Conservation (phyloP, 2,113 vertebrate species). For the Tenrec ecaudatus region DNA sequence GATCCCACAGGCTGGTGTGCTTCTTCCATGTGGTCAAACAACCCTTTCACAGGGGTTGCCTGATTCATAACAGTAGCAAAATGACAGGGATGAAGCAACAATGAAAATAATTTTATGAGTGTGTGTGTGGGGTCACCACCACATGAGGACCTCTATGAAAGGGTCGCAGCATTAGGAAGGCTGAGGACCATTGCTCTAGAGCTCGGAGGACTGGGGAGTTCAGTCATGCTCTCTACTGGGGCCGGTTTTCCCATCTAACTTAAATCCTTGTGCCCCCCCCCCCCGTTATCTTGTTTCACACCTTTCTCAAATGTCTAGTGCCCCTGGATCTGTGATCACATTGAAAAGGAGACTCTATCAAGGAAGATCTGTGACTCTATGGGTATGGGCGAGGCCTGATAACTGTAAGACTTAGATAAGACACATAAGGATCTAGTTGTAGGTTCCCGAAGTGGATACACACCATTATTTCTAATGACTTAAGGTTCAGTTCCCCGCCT, state of each 20-base stretch:
- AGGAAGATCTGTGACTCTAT: not conserved
- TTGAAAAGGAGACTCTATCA: not conserved
- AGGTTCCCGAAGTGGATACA: not conserved
- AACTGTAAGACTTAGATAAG: not conserved
- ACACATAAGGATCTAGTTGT: not conserved
- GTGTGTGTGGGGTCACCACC: too few relatives aligned
- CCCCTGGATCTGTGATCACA: not conserved
- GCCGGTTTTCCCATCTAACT: not conserved
- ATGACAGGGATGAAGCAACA: too few relatives aligned
- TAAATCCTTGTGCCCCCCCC: not conserved
- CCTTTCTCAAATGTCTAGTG: not conserved
- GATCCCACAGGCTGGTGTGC: too few relatives aligned
- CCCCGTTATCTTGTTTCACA: not conserved
- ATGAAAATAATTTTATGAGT: too few relatives aligned
- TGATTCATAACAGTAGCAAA: too few relatives aligned
- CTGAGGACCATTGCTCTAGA: too few relatives aligned
- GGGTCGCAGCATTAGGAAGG: too few relatives aligned
- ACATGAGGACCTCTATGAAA: too few relatives aligned
- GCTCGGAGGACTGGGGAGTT: not conserved
- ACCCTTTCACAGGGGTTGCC: too few relatives aligned
- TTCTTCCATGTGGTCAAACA: too few relatives aligned
- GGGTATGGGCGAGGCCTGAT: not conserved
- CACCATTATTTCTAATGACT: too few relatives aligned
- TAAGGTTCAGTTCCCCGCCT: too few relatives aligned
- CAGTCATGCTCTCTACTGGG: not conserved